Base-by-base conservation (phyloP, 1,140 invertebrate species). In the Danaus plexippus region DNA sequence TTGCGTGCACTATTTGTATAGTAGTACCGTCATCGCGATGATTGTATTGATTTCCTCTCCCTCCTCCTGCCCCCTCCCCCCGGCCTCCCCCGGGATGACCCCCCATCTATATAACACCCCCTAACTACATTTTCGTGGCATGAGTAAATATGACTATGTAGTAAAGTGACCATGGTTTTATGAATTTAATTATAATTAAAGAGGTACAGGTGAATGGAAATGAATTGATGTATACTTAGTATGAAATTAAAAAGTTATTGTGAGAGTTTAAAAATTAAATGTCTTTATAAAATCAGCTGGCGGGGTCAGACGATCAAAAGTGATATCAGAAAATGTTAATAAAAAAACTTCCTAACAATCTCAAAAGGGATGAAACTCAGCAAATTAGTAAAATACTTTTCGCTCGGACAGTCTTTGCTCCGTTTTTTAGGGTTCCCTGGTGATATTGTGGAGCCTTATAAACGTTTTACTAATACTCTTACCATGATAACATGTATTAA, bases 31-130 rank as follows among this genome's bases (percentile, higher is more conserved):
- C 57, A 59, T 61, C 50, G 55, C 64, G 57, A 79, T 79, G 76
- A 79, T 72, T 77, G 62, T 76, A 79, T 79, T 69, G 76, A 79
- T 79, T 72, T 77, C 65, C 69, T 47, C 67, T 63, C 61, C 53
- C 53, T 10, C 54, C 59, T 59, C 61, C 63, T 57, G 53, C 56
- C 67, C 67, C 60, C 56, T 48, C 59, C 15, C 61, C 61, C 65
- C 22, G 5, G 22, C 48, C 67, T 63, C 61, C 53, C 53, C n/a
- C 54, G 61, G 59, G 63, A 64, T 57, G 54, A 57, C 67, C 67
- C 60, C 56, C 50, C 59, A 13, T 63, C 61, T 65, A 54, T 69
- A 67, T 63, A 71, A 61, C 59, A 56, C 53, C 59, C 55, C 59
- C 49, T 52, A 61, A 61, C 22, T 32, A 32, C 22, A 32, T 32